Conservation (phyloP, 2,113 vertebrate genomes). For the Colius striatus region DNA sequence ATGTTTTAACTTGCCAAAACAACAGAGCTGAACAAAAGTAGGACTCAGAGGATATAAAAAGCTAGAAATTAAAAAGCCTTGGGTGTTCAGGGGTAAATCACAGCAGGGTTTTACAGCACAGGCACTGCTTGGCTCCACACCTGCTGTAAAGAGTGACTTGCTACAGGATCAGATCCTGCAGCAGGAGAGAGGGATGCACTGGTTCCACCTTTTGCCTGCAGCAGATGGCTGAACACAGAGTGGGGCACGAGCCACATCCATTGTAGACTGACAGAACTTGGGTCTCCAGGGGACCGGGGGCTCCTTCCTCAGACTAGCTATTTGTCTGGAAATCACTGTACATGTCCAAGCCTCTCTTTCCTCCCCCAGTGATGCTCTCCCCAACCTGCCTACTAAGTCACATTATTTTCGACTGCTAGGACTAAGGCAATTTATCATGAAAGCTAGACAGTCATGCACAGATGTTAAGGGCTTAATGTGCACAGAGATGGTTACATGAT, state of each 20-base stretch:
- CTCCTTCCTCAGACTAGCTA: background rate
- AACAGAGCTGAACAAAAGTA: background rate
- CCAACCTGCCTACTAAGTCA: background rate
- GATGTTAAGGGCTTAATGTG: background rate
- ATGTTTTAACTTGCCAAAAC: background rate
- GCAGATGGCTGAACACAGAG: background rate
- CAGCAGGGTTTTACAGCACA: background rate
- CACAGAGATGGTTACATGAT: background rate
- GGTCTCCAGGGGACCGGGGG: background rate
- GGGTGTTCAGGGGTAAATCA: background rate
- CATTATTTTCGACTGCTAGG: background rate
- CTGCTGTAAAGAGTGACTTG: background rate
- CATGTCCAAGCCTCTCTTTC: background rate
- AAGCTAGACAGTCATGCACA: background rate
- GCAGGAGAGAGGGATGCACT: fast-evolving
- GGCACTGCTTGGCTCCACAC: background rate
- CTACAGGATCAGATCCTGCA: background rate
- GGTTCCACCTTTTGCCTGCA: background rate
- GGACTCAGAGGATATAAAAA: background rate
- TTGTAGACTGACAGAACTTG: background rate
- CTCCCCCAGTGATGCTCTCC: background rate
- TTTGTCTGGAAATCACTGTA: fast-evolving
- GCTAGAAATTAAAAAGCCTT: background rate
- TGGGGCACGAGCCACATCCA: background rate
- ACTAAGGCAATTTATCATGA: background rate